Evolutionary conservation across 2,797 vertebrate genomes (phyloP), one percentile per base, ranked within the genome.

Genomic region (Adrianichthys oophorus): DNA sequence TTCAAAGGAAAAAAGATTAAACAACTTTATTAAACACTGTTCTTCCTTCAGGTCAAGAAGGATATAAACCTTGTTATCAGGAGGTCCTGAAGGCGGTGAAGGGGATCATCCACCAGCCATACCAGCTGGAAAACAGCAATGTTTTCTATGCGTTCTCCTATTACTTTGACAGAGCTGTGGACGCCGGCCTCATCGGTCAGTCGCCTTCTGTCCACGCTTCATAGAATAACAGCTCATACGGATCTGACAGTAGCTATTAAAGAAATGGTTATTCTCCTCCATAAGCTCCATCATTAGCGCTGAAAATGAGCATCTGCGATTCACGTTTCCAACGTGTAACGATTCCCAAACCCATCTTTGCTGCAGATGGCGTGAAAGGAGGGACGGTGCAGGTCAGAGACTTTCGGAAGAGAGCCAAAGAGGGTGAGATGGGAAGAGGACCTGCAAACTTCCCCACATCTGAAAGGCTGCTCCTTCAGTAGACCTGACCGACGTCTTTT

Each of bases 61-160:
- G 95, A 69, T 99, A 94, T 86, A 92, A 93, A 78, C 85, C 85
- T 45, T 99, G 97, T 87, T 96, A 97, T 70, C 80, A 91, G 26
- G 95, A 98, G 88, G 93, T 98, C 66, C 86, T 92, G 44, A 93
- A 88, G 74, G 93, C 94, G 74, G 92, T 99, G 65, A 92, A 88
- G 84, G 94, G 93, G 48, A 88, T 94, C 72, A 91, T 99, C 69
- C 95, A 95, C 79, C 95, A 95, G 77, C 94, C 94, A 0, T 79
- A 90, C 7, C 93, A 96, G 74, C 85, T 97, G 8, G 85, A 86
- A 70, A 83, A 85, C 74, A 76, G 83, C 72, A 88, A 81, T 19
- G 83, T 91, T 59, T 97, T 99, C 86, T 98, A 96, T 23, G 97
- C 97, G 5, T 98, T 99, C 86, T 98, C 98, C 51, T 99, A 98